These are phyloP conservation scores for Rhingia campestris DNA, from an alignment of 2,888 invertebrate genomes.

Conservation along the genomic window DNA sequence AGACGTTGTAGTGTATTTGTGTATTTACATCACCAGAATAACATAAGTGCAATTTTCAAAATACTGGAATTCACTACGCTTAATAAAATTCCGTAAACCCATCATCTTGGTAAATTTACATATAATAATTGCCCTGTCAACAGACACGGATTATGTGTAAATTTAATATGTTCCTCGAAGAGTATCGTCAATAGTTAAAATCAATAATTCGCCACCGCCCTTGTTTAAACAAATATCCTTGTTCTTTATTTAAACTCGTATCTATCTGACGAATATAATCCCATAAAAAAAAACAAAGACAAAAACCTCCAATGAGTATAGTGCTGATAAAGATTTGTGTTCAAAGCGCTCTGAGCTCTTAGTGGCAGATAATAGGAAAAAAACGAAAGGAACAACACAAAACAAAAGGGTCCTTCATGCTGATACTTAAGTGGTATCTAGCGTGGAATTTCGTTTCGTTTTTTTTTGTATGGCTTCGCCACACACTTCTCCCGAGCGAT, in stretches of 20 bases:
- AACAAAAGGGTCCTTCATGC: constrained; percentile 59
- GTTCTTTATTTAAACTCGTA: not conserved
- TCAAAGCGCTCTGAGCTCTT: constrained; percentile 32
- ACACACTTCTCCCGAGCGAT: constrained; percentile 31
- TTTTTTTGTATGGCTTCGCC: constrained; percentile 22
- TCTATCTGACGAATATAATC: not conserved
- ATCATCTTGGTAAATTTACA: too few relatives aligned
- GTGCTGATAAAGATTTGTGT: constrained; percentile 55
- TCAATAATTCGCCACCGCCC: constrained; percentile 11
- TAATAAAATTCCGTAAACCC: too few relatives aligned
- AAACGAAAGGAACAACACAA: constrained; percentile 60
- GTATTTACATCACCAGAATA: too few relatives aligned
- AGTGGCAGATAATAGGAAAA: constrained; percentile 36
- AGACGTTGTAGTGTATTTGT: too few relatives aligned
- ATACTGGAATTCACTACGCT: too few relatives aligned
- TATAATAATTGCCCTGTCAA: too few relatives aligned
- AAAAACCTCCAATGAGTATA: constrained; percentile 17
- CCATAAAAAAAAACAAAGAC: constrained; percentile 10
- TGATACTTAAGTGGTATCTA: constrained; percentile 62
- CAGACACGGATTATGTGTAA: too few relatives aligned
- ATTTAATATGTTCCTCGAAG: not conserved
- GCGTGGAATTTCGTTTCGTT: not conserved
- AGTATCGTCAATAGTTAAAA: not conserved
- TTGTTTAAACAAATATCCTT: constrained; percentile 3
- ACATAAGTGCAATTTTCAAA: too few relatives aligned